These are phyloP conservation scores for Dendrocincla tyrannina DNA, from an alignment of 2,797 vertebrate species.

Conservation along the genomic window DNA sequence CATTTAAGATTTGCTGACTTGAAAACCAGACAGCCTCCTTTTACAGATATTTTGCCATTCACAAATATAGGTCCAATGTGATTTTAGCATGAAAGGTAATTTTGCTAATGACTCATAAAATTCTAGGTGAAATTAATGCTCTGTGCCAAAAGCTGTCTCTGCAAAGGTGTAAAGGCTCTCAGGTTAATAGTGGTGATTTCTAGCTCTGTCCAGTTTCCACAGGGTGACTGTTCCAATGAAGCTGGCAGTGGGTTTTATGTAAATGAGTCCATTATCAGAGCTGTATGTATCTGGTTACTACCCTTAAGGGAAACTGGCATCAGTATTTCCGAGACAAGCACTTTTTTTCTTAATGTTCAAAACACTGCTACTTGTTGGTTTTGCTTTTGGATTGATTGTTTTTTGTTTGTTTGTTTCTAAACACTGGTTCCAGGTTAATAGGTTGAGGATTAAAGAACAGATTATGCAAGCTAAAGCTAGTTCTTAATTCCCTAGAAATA, in stretches of 20 bases:
- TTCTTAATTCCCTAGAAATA: not conserved
- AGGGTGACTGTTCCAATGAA: not conserved
- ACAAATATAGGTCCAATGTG: not conserved
- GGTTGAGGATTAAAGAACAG: not conserved
- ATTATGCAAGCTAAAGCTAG: not conserved
- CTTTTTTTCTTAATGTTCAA: not conserved
- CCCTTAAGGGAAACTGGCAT: not conserved
- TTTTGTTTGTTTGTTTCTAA: not conserved
- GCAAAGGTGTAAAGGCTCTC: not conserved
- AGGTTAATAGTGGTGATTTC: not conserved
- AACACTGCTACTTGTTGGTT: not conserved
- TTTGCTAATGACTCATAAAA: not conserved
- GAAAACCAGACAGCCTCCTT: not conserved
- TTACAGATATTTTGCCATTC: not conserved
- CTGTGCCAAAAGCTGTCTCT: not conserved
- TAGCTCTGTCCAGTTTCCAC: not conserved
- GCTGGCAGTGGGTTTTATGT: not conserved
- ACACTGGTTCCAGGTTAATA: not conserved
- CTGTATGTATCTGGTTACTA: not conserved
- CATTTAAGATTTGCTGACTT: not conserved
- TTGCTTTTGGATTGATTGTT: not conserved
- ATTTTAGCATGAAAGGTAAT: not conserved
- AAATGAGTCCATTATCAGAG: not conserved
- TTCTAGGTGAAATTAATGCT: not conserved
- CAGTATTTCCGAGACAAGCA: not conserved